Percentiles rank a stretch among this genome's conserved stretches.
Conservation (phyloP, 1,140 invertebrate genomes). For the Maconellicoccus hirsutus region DNA sequence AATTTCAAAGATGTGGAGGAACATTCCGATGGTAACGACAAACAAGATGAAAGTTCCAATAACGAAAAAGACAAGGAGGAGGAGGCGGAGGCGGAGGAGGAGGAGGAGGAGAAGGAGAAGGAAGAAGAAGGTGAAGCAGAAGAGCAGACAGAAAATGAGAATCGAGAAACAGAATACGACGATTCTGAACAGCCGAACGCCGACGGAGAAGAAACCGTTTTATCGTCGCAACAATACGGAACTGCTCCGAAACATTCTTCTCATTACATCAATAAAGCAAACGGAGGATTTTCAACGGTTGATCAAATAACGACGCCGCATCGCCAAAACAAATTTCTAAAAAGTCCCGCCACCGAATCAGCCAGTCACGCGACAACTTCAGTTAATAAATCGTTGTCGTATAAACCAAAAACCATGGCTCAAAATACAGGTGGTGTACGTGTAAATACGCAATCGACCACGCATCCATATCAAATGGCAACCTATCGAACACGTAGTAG, state of each 20-base stretch:
- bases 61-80: neutral
- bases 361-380: neutral
- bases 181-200: neutral
- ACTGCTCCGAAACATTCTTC: neutral
- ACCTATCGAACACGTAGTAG: no score
- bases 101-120: neutral
- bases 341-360: neutral
- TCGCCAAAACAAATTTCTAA: conserved; percentile 1
- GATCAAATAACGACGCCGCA: conserved; percentile 6
- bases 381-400: neutral
- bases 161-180: neutral
- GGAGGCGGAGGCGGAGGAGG: neutral
- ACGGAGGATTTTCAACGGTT: neutral
- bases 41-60: neutral
- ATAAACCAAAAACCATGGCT: neutral
- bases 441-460: no score
- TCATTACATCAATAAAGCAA: neutral
- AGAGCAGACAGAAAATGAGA: neutral
- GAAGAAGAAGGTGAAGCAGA: neutral
- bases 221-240: neutral
- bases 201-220: neutral
- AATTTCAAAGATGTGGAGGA: conserved; percentile 15
- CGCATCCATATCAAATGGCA: no score
- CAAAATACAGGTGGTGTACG: no score
- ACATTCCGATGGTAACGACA: conserved; percentile 11